Evolutionary conservation across 2,888 invertebrate species (phyloP), one percentile per base, ranked within the genome.

Genomic region (Metopia argyrocephala): DNA sequence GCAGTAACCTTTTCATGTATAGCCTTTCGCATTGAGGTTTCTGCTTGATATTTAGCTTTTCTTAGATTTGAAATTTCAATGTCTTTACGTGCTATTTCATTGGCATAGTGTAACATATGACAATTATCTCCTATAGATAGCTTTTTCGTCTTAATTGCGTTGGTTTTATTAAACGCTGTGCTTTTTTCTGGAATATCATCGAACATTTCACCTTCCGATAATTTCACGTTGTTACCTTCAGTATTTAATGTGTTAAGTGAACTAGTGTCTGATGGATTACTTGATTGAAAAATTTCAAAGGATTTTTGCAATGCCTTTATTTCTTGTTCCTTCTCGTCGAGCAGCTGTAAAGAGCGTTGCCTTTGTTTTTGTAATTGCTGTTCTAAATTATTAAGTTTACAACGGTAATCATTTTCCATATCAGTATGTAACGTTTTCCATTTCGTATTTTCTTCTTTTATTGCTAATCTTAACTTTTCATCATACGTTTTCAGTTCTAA

Each of bases 301-400:
- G 92, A 92, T 21, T 91, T 91, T 85, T 93, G 93, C 56, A 93
- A 85, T 0, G 93, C 92, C 50, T 93, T 91, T 9, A 95, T 93
- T 86, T 94, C 94, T 84, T 92, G 93, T 84, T 97, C 97, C 28
- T 96, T 95, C 85, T 97, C 97, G 18, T 95, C 94, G 45, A 97
- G 90, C 25, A 97, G 89, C 2, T 93, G 93, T 7, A 96, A 91
- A 45, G 96, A 96, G 46, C 97, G 91, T 69, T 95, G 95, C 0
- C 97, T 91, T 87, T 97, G 97, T n/a, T 94, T 94, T 57, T 93
- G 92, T 4, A 95, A 91, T 85, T 96, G 94, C 84, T 94, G 94
- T 86, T 96, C 95, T 69, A 96, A 87, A 50, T 92, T 92, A 12
- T 92, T 91, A 1, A 93, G 87, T 84, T 92, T 92, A 20, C 90